Evolutionary conservation across 2,888 invertebrate species (phyloP), one percentile per base, ranked within the genome.

Genomic region (Emmelina monodactyla): DNA sequence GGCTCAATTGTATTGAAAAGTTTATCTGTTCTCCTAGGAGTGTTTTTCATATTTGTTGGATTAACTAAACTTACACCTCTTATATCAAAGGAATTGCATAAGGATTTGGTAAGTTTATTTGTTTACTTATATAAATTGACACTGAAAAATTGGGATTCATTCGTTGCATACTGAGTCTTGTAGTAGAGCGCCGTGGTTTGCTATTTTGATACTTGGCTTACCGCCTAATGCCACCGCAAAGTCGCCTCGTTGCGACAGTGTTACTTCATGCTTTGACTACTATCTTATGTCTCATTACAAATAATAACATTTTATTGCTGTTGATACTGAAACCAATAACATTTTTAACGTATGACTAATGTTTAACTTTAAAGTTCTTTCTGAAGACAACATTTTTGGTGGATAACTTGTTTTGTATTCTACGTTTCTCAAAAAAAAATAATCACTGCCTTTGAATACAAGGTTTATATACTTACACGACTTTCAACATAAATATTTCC

Each of bases 1-100:
- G 79, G 72, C 42, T 79, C 92, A 48, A 88, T 95, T 55, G 96
- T 95, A 50, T 75, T 97, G 43, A 92, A 88, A 75, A 94, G 94
- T 62, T 84, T 97, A 53, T 96, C 96, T 33, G 82, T 97, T 53
- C 85, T 97, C 34, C 81, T 97, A 61, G 97, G 97, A 41, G 82
- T 96, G 53, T 97, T 97, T 81, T 97, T 97, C 70, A 88, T 97
- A 58, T 95, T 97, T 66, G 93, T 96, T 47, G 97, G 97, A 39
- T 88, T 91, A 39, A 89, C 97, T 59, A 97, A 97, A 80, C 75
- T 97, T 44, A 91, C 95, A 43, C 94, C 94, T 46, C 86, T 89
- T 53, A 87, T 97, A 47, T 96, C 94, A 55, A 93, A 93, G 82
- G 97, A 97, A 73, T 85, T 97, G 43, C 96, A 97, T 70, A 94